These are phyloP conservation scores for Pygathrix nemaeus DNA, from an alignment of 2,113 vertebrate species.

Conservation along the genomic window DNA sequence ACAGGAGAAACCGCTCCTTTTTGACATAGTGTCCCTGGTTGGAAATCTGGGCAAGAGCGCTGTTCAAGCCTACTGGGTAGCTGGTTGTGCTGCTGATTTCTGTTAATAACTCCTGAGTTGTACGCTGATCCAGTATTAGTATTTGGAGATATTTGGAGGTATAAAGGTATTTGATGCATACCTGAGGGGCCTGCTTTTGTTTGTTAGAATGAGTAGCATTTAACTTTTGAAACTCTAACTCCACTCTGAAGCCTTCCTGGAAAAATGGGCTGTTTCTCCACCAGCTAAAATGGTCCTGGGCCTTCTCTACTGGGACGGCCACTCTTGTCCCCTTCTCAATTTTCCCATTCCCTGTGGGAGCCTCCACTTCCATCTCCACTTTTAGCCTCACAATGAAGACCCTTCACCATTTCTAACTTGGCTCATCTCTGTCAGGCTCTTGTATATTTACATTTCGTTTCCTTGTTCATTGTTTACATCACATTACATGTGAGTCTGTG, in stretches of 20 bases:
- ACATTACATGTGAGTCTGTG: not conserved
- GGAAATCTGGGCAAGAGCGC: not conserved
- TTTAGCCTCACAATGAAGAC: rapidly evolving
- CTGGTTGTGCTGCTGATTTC: not conserved
- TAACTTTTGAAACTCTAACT: not conserved
- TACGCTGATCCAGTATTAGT: not conserved
- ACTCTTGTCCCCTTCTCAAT: not conserved
- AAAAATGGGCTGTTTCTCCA: rapidly evolving
- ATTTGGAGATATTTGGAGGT: not conserved
- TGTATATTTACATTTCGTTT: not conserved
- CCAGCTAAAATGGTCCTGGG: rapidly evolving
- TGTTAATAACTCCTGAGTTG: not conserved
- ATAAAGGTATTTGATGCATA: rapidly evolving
- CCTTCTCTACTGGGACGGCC: rapidly evolving
- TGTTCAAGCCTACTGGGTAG: not conserved
- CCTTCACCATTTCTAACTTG: not conserved
- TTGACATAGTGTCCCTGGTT: not conserved
- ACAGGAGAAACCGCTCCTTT: not conserved
- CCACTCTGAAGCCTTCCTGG: not conserved
- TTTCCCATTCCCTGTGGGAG: rapidly evolving
- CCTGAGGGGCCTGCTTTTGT: not conserved
- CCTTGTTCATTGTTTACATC: not conserved
- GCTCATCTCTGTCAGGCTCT: not conserved
- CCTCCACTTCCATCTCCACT: not conserved
- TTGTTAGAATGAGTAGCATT: not conserved